A percentile compares a stretch with the other conserved stretches of the same genome.
Evolutionary conservation across 2,888 invertebrate genomes (phyloP).

Genomic region (Rapana venosa): DNA sequence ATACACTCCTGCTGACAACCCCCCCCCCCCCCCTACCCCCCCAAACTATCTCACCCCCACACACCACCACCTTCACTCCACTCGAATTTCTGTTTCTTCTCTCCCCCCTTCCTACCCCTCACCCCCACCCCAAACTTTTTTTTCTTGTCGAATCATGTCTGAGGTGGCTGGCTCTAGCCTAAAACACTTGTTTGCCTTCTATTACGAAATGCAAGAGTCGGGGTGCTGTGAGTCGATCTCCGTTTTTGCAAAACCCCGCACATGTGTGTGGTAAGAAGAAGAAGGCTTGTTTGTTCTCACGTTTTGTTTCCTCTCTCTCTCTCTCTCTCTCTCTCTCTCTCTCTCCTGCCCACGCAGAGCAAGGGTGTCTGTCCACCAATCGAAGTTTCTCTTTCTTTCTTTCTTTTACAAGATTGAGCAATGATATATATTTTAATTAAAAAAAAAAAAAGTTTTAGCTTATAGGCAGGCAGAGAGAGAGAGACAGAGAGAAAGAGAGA

Average conservation of each 20-base stretch:
- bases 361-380: too few species aligned
- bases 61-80: too few species aligned
- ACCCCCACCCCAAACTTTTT: too few species aligned
- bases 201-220: neutral
- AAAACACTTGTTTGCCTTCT: conserved; percentile 19
- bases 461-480: too few species aligned
- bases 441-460: too few species aligned
- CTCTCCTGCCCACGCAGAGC: neutral
- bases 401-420: too few species aligned
- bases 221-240: neutral
- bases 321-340: neutral
- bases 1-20: neutral
- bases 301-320: neutral
- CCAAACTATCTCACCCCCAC: too few species aligned
- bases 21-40: neutral
- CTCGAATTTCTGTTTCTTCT: too few species aligned
- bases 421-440: too few species aligned
- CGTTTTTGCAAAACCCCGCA: neutral
- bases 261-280: conserved; percentile 1
- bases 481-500: too few species aligned
- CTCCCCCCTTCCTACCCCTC: too few species aligned
- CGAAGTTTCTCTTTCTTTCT: too few species aligned
- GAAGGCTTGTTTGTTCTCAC: neutral
- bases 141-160: neutral
- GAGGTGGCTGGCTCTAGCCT: neutral